These are phyloP conservation scores for Madoqua kirkii DNA, from an alignment of 2,113 vertebrate genomes.

Conservation along the genomic window DNA sequence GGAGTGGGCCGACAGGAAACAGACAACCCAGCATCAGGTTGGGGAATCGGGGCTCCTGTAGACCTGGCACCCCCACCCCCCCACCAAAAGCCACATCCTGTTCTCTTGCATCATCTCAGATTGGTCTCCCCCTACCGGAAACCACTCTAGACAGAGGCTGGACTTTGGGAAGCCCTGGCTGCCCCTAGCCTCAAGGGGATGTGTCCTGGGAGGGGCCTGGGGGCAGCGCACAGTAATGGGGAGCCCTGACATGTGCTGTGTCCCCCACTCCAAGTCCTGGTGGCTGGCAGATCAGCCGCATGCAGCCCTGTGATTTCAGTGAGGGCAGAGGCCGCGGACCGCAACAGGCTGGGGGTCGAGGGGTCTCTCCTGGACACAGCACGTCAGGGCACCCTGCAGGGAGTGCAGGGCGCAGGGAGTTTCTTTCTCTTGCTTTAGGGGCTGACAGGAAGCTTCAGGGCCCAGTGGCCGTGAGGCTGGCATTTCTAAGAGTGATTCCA, in stretches of 20 bases:
- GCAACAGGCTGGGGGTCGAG: too few relatives aligned
- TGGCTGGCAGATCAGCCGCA: neutral
- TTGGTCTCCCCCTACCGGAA: accelerated
- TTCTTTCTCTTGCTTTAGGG: neutral
- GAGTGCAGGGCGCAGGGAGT: accelerated
- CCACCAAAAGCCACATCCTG: neutral
- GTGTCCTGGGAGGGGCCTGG: neutral
- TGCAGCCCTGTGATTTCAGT: neutral
- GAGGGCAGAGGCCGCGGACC: neutral
- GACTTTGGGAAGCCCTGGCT: neutral
- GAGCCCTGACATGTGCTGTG: neutral
- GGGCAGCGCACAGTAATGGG: neutral
- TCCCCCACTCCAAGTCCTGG: neutral
- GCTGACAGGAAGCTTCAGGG: neutral
- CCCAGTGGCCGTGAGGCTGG: neutral
- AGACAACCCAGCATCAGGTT: accelerated
- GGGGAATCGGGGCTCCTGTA: neutral
- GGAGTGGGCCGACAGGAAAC: neutral
- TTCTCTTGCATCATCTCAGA: neutral
- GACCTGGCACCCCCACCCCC: accelerated
- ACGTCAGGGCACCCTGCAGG: accelerated
- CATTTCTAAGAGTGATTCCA: neutral
- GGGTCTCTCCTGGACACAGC: neutral
- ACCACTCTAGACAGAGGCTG: neutral
- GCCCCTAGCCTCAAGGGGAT: too few relatives aligned